Evolutionary conservation across 2,113 vertebrate species (phyloP).

Genomic region (Phasianus colchicus): DNA sequence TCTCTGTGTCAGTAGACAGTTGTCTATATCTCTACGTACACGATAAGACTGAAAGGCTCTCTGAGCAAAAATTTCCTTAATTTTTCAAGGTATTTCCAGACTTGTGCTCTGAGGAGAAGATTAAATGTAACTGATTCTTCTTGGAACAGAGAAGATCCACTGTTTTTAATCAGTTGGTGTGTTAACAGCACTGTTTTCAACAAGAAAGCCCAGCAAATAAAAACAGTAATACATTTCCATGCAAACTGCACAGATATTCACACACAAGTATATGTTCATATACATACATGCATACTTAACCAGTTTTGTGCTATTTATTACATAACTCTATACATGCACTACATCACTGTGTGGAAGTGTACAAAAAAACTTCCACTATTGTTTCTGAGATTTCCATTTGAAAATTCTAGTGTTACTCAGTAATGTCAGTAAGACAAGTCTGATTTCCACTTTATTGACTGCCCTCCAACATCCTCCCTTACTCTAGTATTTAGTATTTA

Average conservation of each 20-base stretch:
- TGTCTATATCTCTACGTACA: not conserved
- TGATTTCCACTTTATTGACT: not conserved
- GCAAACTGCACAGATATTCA: not conserved
- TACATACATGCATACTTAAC: not conserved
- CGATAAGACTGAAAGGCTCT: not conserved
- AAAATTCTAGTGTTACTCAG: not conserved
- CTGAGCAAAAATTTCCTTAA: not conserved
- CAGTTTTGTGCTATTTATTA: not conserved
- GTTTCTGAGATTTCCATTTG: not conserved
- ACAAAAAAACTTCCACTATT: not conserved
- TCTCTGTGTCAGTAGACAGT: not conserved
- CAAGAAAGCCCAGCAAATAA: not conserved
- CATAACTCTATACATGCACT: not conserved
- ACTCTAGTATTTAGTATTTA: not conserved
- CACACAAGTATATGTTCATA: no score
- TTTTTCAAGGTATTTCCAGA: not conserved
- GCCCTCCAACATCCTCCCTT: not conserved
- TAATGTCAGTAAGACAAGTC: not conserved
- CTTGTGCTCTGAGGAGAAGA: not conserved
- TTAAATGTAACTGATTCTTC: not conserved
- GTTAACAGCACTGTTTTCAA: not conserved
- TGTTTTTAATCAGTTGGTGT: not conserved
- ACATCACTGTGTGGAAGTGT: not conserved
- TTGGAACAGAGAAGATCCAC: not conserved
- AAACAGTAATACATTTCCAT: not conserved